A percentile compares a stretch with the other conserved stretches of the same genome.
These are phyloP conservation scores for Phalacrocorax brasilianus DNA, from an alignment of 2,113 vertebrate genomes.

Conservation along the genomic window DNA sequence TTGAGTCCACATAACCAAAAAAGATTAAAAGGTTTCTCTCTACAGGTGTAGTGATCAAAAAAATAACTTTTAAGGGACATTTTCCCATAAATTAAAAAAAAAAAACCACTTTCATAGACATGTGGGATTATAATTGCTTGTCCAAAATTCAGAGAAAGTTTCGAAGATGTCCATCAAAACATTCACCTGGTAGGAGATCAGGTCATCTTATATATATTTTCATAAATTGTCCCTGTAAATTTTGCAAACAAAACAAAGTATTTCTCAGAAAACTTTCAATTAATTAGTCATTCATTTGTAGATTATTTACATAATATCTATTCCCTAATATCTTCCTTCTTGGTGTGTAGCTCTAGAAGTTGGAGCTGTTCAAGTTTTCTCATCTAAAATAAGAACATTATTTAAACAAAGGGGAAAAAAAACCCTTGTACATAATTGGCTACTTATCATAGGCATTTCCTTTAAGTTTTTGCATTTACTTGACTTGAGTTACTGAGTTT, in stretches of 20 bases:
- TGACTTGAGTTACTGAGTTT: slow-evolving; percentile 51
- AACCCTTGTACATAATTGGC: neutral
- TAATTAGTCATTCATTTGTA: neutral
- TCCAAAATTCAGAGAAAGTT: neutral
- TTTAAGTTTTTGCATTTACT: slow-evolving; percentile 23
- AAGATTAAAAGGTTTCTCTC: neutral
- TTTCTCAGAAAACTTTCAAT: neutral
- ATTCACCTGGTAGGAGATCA: neutral
- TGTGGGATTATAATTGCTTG: neutral
- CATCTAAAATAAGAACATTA: neutral
- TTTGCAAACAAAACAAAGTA: neutral
- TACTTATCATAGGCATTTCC: neutral
- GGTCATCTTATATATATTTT: neutral
- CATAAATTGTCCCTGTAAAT: neutral
- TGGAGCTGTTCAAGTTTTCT: neutral
- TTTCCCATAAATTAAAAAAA: neutral
- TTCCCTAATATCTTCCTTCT: neutral
- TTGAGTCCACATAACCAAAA: neutral
- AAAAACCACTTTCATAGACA: neutral
- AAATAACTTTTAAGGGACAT: neutral
- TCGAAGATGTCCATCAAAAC: neutral
- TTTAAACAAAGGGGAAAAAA: neutral
- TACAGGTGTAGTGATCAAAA: neutral
- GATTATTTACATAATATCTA: neutral
- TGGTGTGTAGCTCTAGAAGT: neutral